Evolutionary conservation across 2,113 vertebrate species (phyloP).

Genomic region (Panurus biarmicus): DNA sequence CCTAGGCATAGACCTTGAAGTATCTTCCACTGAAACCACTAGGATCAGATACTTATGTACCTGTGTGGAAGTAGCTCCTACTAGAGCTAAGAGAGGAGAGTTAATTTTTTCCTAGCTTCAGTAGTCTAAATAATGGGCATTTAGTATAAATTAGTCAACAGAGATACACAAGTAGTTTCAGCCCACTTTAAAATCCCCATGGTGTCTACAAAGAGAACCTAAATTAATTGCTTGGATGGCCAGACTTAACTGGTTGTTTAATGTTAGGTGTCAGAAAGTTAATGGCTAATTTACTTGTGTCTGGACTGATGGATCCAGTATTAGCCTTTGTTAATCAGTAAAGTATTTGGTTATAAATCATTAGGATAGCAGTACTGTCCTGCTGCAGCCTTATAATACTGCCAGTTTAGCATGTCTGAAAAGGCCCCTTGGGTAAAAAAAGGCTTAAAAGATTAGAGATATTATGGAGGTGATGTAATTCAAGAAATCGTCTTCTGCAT

Average conservation of each 20-base stretch:
- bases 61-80: not conserved
- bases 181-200: slow-evolving; percentile 2
- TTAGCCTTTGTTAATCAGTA: slow-evolving; percentile 34
- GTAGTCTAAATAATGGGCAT: not conserved
- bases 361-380: not conserved
- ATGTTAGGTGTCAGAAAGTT: slow-evolving; percentile 26
- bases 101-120: not conserved
- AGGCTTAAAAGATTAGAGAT: not conserved
- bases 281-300: slow-evolving; percentile 33
- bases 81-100: not conserved
- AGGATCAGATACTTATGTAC: not conserved
- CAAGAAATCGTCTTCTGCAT: slow-evolving; percentile 11
- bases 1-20: not conserved
- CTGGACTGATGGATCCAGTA: not conserved
- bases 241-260: slow-evolving; percentile 41
- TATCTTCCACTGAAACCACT: not conserved
- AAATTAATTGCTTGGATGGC: slow-evolving; percentile 33
- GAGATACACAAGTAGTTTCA: slow-evolving; percentile 15
- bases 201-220: slow-evolving; percentile 1
- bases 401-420: not conserved
- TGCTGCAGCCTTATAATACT: not conserved
- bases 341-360: slow-evolving; percentile 43
- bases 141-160: slow-evolving; percentile 42
- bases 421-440: not conserved
- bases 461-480: slow-evolving; percentile 3